Evolutionary conservation across 2,888 invertebrate species (phyloP).

Genomic region (Junonia oenone): DNA sequence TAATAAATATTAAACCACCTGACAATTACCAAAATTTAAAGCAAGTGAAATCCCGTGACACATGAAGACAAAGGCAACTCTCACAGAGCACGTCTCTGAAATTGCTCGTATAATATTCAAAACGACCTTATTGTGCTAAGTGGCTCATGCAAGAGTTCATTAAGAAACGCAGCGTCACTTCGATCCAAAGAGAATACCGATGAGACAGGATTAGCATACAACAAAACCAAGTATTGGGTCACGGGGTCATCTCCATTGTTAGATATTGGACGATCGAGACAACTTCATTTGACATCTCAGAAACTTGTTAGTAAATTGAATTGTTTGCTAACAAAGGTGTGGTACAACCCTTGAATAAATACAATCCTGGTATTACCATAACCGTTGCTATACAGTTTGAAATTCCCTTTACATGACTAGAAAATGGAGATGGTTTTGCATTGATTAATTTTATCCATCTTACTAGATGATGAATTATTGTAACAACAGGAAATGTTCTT

Average conservation of each 20-base stretch:
- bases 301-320: slow-evolving; percentile 13
- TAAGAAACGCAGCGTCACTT: slow-evolving; percentile 10
- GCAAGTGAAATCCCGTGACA: too few species aligned
- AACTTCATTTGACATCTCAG: slow-evolving; percentile 7
- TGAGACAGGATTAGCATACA: slow-evolving; percentile 20
- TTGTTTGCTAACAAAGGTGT: not conserved
- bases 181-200: slow-evolving; percentile 6
- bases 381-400: not conserved
- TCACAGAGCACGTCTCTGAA: not conserved
- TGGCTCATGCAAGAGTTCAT: not conserved
- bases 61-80: not conserved
- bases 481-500: too few species aligned
- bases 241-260: slow-evolving; percentile 9
- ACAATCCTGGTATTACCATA: not conserved
- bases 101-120: not conserved
- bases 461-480: too few species aligned
- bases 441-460: too few species aligned
- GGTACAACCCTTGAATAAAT: not conserved
- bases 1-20: too few species aligned
- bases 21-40: too few species aligned
- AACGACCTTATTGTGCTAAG: not conserved
- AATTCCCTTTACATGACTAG: not conserved
- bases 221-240: slow-evolving; percentile 16
- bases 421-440: too few species aligned
- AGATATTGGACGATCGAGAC: slow-evolving; percentile 6